Evolutionary conservation across 2,113 vertebrate genomes (phyloP), one percentile per base, ranked within the genome.

Genomic region (Pogona vitticeps): DNA sequence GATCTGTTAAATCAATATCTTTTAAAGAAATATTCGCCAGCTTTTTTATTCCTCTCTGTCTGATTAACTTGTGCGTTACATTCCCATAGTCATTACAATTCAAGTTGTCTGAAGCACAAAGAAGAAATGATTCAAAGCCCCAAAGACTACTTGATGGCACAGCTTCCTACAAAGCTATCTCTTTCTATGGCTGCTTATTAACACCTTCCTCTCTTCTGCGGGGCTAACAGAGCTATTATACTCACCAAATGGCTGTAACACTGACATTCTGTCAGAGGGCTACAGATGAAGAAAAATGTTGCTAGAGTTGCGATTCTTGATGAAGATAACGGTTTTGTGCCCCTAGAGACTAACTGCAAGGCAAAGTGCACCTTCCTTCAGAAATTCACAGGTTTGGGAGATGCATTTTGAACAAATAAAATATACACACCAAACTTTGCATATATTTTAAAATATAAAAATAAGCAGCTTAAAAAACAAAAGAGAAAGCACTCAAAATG

Each of bases 1-100:
- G 42, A 76, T 58, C 42, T 59, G 46, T 85, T 81, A 76, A 85
- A 85, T 88, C 82, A 80, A 80, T 81, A 85, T 31, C 70, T 85
- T 85, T 84, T 33, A 67, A 88, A 84, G 67, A 83, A 88, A 78
- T 73, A 79, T 63, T 83, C 82, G 63, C 67, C 42, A 14, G 33
- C 23, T 63, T 61, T 72, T 80, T 85, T 88, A 85, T 85, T 73
- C 42, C 77, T 70, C 68, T 88, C 80, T 82, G 72, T 52, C 80
- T 83, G 72, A 87, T 87, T 87, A 82, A 82, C 86, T 75, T 80
- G 77, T 42, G 33, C 31, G 71, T 36, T 76, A 46, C 61, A 76
- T 85, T 81, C 77, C 76, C 83, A 42, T 26, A 81, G 46, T 80
- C 61, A 76, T 71, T 85, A 40, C 71, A 85, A 85, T 80, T 76